A percentile compares a stretch with the other conserved stretches of the same genome.
Conservation (phyloP, 2,888 invertebrate genomes). For the Limnephilus marmoratus region DNA sequence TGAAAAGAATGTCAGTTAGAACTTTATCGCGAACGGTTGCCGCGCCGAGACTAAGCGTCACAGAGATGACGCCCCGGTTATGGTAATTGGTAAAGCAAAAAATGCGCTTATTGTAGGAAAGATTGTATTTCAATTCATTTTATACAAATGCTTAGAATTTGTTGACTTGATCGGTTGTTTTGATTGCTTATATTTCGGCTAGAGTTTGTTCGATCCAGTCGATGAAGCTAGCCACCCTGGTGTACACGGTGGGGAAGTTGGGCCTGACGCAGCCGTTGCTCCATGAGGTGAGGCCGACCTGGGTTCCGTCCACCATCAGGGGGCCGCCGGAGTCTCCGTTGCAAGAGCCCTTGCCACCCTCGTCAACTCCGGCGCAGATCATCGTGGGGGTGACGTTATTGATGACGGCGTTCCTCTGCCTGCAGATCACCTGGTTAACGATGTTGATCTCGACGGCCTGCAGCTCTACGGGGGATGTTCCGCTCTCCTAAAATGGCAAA, state of each 20-base stretch:
- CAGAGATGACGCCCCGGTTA: too few relatives aligned
- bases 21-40: too few relatives aligned
- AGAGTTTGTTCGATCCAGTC: conserved; percentile 45
- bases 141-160: too few relatives aligned
- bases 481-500: not conserved
- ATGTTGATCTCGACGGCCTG: not conserved
- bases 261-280: conserved; percentile 48
- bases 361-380: conserved; percentile 17
- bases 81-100: not conserved
- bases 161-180: too few relatives aligned
- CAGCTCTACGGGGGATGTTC: not conserved
- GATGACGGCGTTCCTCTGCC: not conserved
- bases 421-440: not conserved
- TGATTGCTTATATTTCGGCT: not conserved
- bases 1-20: too few relatives aligned
- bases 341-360: conserved; percentile 46
- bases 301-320: conserved; percentile 30
- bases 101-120: not conserved
- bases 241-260: conserved; percentile 44
- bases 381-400: not conserved
- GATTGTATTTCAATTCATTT: not conserved
- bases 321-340: conserved; percentile 58
- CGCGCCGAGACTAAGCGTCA: too few relatives aligned
- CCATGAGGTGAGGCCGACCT: conserved; percentile 44
- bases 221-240: conserved; percentile 36